phyloP scores from a whole-genome alignment of 2,113 vertebrate species.

The Dendrocopos noguchii region DNA sequence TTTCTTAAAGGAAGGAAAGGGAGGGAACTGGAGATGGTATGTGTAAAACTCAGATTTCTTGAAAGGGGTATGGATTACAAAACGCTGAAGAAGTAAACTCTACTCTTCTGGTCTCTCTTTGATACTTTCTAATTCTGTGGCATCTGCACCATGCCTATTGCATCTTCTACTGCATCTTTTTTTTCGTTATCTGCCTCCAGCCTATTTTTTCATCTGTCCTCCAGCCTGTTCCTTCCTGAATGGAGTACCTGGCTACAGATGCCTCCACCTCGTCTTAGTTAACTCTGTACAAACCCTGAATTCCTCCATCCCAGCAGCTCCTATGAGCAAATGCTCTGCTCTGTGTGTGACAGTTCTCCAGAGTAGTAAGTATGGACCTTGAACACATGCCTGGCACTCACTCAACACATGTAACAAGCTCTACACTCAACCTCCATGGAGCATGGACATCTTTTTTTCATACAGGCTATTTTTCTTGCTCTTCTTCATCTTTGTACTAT shows the following conservation, averaged over 20 bases:
- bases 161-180: not conserved
- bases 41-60: not conserved
- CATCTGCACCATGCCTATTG: not conserved
- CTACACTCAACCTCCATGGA: not conserved
- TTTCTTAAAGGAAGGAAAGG: not conserved
- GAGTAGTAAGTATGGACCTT: not conserved
- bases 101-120: not conserved
- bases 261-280: not conserved
- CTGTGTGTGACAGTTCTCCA: not conserved
- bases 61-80: not conserved
- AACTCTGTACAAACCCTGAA: not conserved
- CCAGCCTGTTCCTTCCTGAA: not conserved
- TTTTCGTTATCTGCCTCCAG: not conserved
- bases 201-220: not conserved
- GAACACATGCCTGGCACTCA: not conserved
- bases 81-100: not conserved
- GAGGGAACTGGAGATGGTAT: not conserved
- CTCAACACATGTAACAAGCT: not conserved
- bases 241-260: not conserved
- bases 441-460: not conserved
- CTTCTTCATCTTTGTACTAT: not conserved
- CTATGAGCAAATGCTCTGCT: not conserved
- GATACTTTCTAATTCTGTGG: not conserved
- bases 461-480: not conserved
- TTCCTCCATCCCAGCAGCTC: not conserved